Base-by-base conservation (phyloP, 2,113 vertebrate species). In the Eidolon helvum region DNA sequence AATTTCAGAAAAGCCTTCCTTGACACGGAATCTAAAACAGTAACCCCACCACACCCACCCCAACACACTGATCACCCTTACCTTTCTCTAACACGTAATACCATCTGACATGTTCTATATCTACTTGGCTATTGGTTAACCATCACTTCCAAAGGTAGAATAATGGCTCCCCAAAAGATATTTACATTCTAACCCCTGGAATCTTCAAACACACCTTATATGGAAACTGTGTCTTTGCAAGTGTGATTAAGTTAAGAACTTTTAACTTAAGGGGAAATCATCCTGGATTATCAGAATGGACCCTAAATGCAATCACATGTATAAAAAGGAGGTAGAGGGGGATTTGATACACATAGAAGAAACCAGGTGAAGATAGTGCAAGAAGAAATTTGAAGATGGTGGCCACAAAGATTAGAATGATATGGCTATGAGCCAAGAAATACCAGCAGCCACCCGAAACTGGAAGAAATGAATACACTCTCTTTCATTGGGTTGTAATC, bases 31-130 rank as follows among this genome's bases (percentile, higher is more conserved):
- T 69, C 65, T 15, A 14, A 77, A 71, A 40, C 40, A 68, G n/a
- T 19, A 30, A 50, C 28, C 18, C 68, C 19, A 43, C 74, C 22
- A 50, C 26, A 24, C 33, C 18, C n/a, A n/a, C 2, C 11, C 18
- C 2, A 45, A 38, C 10, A 16, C 5, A 24, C 30, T 3, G 0
- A 3, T 1, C 14, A 11, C 0, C 10, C 19, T 83, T 63, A 38
- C 18, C 19, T 35, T 91, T 78, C 22, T 83, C 48, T 22, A 61
- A 40, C 35, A 48, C 8, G 19, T 26, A 43, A 15, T 15, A 48
- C 30, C 14, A 48, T 33, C 33, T 33, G 7, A 30, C 8, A n/a
- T 43, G 16, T 21, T 80, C n/a, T 0, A 33, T 5, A 26, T 61
- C 12, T 48, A 11, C 38, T 65, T 94, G 71, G 10, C 10, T 59